phyloP scores from a whole-genome alignment of 2,888 invertebrate genomes.

The Cyrtodaria siliqua region DNA sequence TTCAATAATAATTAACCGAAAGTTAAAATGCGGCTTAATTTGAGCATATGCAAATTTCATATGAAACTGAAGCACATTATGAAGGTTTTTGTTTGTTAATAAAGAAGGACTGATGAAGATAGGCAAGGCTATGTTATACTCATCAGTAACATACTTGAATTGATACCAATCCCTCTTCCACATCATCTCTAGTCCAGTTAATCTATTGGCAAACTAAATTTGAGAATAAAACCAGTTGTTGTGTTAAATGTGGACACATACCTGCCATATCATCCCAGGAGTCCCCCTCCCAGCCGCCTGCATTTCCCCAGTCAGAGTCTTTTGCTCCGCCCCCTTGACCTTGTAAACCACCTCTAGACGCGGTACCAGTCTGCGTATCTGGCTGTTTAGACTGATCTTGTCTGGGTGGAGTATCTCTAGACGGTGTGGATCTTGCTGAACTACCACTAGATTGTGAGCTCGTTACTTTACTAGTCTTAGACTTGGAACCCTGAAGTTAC shows the following conservation, averaged over 20 bases:
- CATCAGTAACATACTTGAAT: no score
- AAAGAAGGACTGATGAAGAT: no score
- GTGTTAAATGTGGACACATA: constrained; percentile 29
- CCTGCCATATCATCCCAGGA: constrained; percentile 61
- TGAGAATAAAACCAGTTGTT: no score
- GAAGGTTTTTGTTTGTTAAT: no score
- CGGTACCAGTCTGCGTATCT: neutral
- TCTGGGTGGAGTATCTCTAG: constrained; percentile 41
- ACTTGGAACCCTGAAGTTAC: neutral
- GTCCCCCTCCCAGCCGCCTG: constrained; percentile 63
- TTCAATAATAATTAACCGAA: no score
- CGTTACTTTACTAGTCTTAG: neutral
- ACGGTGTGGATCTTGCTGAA: constrained; percentile 39
- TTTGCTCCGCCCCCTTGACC: constrained; percentile 25
- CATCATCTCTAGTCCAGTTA: no score
- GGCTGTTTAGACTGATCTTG: constrained; percentile 11
- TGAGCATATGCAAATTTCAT: no score
- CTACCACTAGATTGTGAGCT: constrained; percentile 21
- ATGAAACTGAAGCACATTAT: no score
- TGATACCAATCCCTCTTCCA: no score
- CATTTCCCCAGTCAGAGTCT: constrained; percentile 69
- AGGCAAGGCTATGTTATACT: no score
- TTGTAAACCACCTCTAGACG: constrained; percentile 63
- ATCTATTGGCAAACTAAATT: no score
- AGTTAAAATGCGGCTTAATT: no score